Base-by-base conservation (phyloP, 92 coral and sea anemone species). In the Pocillopora grandis region DNA sequence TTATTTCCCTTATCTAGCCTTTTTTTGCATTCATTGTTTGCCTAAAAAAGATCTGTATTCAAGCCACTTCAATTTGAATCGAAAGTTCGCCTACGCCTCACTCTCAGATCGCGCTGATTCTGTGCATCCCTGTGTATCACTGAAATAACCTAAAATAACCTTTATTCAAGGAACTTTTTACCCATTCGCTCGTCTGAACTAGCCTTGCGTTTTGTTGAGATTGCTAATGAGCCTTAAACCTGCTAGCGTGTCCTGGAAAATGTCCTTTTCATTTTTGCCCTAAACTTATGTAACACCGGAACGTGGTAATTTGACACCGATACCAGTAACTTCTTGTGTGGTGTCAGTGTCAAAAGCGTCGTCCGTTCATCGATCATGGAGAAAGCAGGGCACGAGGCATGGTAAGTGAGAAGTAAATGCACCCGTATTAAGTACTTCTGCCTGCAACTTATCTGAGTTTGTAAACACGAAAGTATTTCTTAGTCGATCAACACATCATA, bases 391-490 rank as follows among this genome's bases (percentile, higher is more conserved):
- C 75, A 70, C 58, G 74, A 35, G 55, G 74, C 56, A 33, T 67
- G 49, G 49, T 67, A 67, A 67, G 72, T 67, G 72, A 67, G 63
- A 60, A 60, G 63, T 70, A 70, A 70, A 70, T 35, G 56, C 74
- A 70, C 74, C 56, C n/a, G 56, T 70, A 70, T 70, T 70, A 27
- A 70, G 56, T 33, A 70, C 74, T 70, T 70, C 42, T 70, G 74
- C 52, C 56, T 70, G 74, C 57, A 56, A 27, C 74, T 19, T 70
- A 27, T 70, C 74, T 12, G 74, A 19, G 57, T 70, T 33, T 70
- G 74, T 70, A 70, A 70, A 70, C 55, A 70, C 74, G 56, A 33
- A 70, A 70, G 14, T 70, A 35, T 70, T 70, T 35, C 56, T 70
- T 27, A 35, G 74, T 70, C 52, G 18, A 70, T 5, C 74, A 35